A percentile compares a stretch with the other conserved stretches of the same genome.
These are phyloP conservation scores for Parasteatoda tepidariorum DNA, from an alignment of 1,140 invertebrate species.

Conservation along the genomic window DNA sequence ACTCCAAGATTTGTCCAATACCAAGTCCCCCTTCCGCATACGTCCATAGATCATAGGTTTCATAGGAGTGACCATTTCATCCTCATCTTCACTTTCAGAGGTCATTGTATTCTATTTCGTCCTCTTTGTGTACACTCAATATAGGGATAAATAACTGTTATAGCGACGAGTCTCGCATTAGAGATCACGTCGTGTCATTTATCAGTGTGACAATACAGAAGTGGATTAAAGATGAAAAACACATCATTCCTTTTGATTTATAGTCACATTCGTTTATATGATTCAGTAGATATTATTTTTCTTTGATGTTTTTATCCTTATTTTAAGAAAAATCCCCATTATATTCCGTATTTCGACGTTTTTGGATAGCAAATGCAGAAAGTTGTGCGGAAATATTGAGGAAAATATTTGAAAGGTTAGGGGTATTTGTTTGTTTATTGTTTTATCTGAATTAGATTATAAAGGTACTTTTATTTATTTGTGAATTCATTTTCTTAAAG, in stretches of 20 bases:
- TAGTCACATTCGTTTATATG: conserved; percentile 15
- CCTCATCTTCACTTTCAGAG: background rate
- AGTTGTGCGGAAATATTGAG: too few relatives aligned
- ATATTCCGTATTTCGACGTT: too few relatives aligned
- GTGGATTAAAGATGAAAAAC: conserved; percentile 12
- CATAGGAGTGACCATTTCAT: background rate
- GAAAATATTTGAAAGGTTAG: too few relatives aligned
- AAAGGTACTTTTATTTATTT: too few relatives aligned
- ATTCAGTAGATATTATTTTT: too few relatives aligned
- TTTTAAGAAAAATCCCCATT: too few relatives aligned
- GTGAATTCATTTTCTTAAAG: too few relatives aligned
- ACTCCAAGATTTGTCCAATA: too few relatives aligned
- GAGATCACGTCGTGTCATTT: background rate
- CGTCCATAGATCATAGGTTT: conserved; percentile 22
- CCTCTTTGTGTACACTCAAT: background rate
- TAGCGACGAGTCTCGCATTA: background rate
- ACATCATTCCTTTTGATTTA: conserved; percentile 23
- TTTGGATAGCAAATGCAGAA: too few relatives aligned
- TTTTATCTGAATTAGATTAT: too few relatives aligned
- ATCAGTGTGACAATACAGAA: conserved; percentile 24
- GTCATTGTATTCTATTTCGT: background rate
- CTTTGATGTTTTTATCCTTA: too few relatives aligned
- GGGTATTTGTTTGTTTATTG: too few relatives aligned
- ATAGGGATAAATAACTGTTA: conserved; percentile 39
- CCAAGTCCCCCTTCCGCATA: background rate